Conservation (phyloP, 2,797 vertebrate genomes). For the Bufotes viridis region DNA sequence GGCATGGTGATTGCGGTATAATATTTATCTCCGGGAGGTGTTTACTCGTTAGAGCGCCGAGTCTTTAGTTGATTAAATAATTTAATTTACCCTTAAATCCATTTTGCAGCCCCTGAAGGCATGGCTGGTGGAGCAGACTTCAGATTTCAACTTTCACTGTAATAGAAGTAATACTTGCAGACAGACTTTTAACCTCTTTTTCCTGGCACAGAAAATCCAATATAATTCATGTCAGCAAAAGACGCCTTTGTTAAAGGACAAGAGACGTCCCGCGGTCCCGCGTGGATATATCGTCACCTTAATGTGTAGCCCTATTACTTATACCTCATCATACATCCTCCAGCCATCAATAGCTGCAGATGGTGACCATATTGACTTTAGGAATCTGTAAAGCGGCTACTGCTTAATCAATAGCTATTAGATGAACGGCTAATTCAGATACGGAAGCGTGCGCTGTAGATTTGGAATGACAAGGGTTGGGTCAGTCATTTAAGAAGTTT, state of each 20-base stretch:
- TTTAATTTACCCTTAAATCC: constrained; percentile 16
- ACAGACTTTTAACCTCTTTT: constrained; percentile 11
- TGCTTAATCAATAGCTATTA: constrained; percentile 24
- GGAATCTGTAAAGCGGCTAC: neutral
- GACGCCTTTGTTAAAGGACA: constrained; percentile 2
- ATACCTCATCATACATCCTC: neutral
- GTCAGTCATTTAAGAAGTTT: neutral
- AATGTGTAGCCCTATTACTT: neutral
- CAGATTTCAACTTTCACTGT: constrained; percentile 1
- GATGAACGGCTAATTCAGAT: constrained; percentile 1
- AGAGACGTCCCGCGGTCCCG: neutral
- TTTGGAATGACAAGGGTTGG: neutral
- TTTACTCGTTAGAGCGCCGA: constrained; percentile 1
- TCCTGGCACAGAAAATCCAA: constrained; percentile 19
- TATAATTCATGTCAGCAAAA: constrained; percentile 5
- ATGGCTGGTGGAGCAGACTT: neutral
- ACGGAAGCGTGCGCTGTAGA: neutral
- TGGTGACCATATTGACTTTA: constrained; percentile 3
- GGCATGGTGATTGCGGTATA: neutral
- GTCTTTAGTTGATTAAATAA: constrained; percentile 3
- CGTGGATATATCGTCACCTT: neutral
- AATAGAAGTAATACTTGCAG: neutral
- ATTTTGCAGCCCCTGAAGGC: neutral
- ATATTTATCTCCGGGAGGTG: constrained; percentile 22
- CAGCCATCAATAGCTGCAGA: neutral